Base-by-base conservation (phyloP, 2,113 vertebrate genomes). In the Amblyopsis rosae region DNA sequence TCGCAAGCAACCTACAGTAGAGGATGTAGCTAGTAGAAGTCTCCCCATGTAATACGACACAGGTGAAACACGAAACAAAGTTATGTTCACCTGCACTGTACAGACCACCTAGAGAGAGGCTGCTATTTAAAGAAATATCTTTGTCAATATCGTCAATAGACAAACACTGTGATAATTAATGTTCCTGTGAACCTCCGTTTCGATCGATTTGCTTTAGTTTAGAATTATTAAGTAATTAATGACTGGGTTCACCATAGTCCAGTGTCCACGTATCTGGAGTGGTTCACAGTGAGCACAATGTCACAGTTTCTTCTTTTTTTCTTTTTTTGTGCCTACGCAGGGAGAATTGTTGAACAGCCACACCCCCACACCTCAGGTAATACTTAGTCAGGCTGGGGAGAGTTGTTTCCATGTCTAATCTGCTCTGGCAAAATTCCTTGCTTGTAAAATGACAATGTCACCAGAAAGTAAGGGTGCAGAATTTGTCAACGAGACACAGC, bases 161-260 rank as follows among this genome's bases (percentile, higher is more conserved):
- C 68, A 84, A 77, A 82, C 48, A 55, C 41, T 77, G 62, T 74
- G 62, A 84, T 82, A 70, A 75, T 68, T 32, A 63, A 60, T 56
- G 16, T 16, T 55, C 56, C 69, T 63, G 10, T n/a, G 45, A 45
- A 26, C 26, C 2, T 65, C 50, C 70, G 78, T 79, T 70, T 46
- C 54, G 61, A 72, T 76, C 80, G 49, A 65, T 71, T 81, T 69
- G 72, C 41, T 65, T 74, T 70, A 16, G 51, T 57, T 58, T 11
- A 3, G 11, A 73, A 68, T 81, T 66, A 76, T 82, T 78, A 70
- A 78, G 82, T 65, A 76, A 80, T 82, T 76, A 70, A 72, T 51
- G 59, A 64, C 64, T 70, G 47, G 3, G 1, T 72, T 63, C 59
- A 48, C 41, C 46, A 26, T 26, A 26, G 26, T 26, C 35, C 26